Base-by-base conservation (phyloP, 30 jellyfish, hydroid and myxozoan genomes). In the Phacellophora camtschatica region DNA sequence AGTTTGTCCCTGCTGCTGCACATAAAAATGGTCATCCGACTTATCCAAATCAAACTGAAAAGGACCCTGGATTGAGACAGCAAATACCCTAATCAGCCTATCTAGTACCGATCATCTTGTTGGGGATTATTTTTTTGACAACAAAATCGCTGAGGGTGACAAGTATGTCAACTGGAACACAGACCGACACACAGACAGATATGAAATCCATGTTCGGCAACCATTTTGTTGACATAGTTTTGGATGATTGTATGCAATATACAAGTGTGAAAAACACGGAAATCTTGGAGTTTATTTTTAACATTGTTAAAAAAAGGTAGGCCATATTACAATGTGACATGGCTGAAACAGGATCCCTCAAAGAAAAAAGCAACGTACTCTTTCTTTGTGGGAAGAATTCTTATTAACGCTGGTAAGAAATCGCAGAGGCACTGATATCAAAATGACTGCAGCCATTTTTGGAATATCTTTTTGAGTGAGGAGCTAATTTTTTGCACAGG, bases 391-490 rank as follows among this genome's bases (percentile, higher is more conserved):
- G 71, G 71, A 56, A 56, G 71, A 56, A 20, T 56, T 56, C 39
- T 56, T 53, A 53, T 24, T 18, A 7, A 61, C 75, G 30, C 34
- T 63, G 9, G 13, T 29, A 22, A 63, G 77, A 63, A 63, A 28
- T 15, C 51, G 51, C 51, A 30, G 51, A 23, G 77, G 54, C 30
- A 31, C 27, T 9, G 54, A 27, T 35, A 31, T 35, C 55, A 28
- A 56, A 56, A 56, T 56, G 71, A 56, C 71, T 56, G 71, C 71
- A 20, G 39, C 34, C 11, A 10, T 56, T 10, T 56, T 56, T 56
- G 39, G 1, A 56, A 56, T 56, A 28, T 32, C 43, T 66, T 66
- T 66, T 25, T 66, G 8, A 19, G 41, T 15, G 37, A 66, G 28
- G 41, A 66, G 69, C 41, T 66, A 67, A 35, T 18, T 66, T 37